Base-by-base conservation (phyloP, 64 coral and sea anemone genomes). In the Pachyseris speciosa region DNA sequence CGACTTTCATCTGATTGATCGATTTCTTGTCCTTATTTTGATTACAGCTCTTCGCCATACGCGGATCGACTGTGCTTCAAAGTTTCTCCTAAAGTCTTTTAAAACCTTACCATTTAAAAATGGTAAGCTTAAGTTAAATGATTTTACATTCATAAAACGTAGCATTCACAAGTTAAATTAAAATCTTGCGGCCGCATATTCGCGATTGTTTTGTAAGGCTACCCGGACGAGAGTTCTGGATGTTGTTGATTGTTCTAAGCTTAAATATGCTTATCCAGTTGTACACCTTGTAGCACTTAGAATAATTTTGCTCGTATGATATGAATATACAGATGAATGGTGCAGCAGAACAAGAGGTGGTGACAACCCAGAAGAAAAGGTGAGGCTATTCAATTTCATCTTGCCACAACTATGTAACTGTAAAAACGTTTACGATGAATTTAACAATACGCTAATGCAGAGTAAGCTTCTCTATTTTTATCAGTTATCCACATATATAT, bases 321-420 rank as follows among this genome's bases (percentile, higher is more conserved):
- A 66, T 66, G 27, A 66, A 66, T 66, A 19, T 66, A 24, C 27
- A 30, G 63, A 66, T 66, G 63, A 66, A 80, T 80, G 76, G 48
- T 80, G 20, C 76, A 80, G 76, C 49, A n/a, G n/a, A n/a, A n/a
- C n/a, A n/a, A 80, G 49, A 80, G 57, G 48, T 57, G 76, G 76
- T 30, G 76, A 80, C 76, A 80, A 80, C 76, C 53, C 76, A 80
- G 76, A 80, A 80, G 47, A 80, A 80, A 80, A 80, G 76, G 76
- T 80, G 55, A 55, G 76, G 47, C 55, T 80, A 80, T 47, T 80
- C 53, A 55, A 80, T 80, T 80, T 80, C 76, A 80, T 80, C 76
- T 66, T 66, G 63, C 63, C 63, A 58, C 53, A 58, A 58, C 53
- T 58, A 58, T 58, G 53, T 58, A 58, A 58, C 53, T 58, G 4